Base-by-base conservation (phyloP, 2,113 vertebrate genomes). In the Muntiacus muntjak region DNA sequence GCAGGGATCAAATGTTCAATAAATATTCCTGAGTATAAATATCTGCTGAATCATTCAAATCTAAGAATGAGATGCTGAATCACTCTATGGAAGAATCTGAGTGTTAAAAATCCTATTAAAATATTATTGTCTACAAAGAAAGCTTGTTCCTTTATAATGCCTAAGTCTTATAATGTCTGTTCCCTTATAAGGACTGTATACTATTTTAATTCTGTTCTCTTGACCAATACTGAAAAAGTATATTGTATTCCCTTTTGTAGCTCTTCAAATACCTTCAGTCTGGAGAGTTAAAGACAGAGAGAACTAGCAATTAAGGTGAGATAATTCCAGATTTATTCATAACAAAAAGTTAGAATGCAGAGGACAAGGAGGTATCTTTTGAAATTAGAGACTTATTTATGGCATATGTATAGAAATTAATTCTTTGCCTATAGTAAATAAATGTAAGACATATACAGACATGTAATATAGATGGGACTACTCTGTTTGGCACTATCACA, bases 41-140 rank as follows among this genome's bases (percentile, higher is more conserved):
- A 87, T 62, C 43, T 92, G 30, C 45, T 71, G 33, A 94, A 79
- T 26, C 16, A 84, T 55, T 33, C 23, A 92, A 50, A 94, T 84
- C 50, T 16, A 94, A 87, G 57, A 88, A 76, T n/a, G 8, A 89
- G 1, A 1, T 78, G 11, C 17, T 60, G 36, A 89, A 60, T 89
- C 10, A 71, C 25, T 78, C 33, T 84, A 40, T 55, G 5, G 47
- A 91, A 92, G 36, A 76, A 2, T 15, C 23, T 91, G 82, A 91
- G 25, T 81, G 36, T 62, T 62, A 79, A 52, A 91, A 95, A 91
- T 71, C 89, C 40, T 67, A 76, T 92, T 64, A 87, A 96, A 92
- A 94, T 86, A 87, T 64, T 60, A 54, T 95, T 47, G 16, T 19
- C 13, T 91, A n/a, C 36, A n/a, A 89, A 79, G 67, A 43, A 74